Evolutionary conservation across 1,140 invertebrate genomes (phyloP).

Genomic region (Rhopalosiphum maidis): DNA sequence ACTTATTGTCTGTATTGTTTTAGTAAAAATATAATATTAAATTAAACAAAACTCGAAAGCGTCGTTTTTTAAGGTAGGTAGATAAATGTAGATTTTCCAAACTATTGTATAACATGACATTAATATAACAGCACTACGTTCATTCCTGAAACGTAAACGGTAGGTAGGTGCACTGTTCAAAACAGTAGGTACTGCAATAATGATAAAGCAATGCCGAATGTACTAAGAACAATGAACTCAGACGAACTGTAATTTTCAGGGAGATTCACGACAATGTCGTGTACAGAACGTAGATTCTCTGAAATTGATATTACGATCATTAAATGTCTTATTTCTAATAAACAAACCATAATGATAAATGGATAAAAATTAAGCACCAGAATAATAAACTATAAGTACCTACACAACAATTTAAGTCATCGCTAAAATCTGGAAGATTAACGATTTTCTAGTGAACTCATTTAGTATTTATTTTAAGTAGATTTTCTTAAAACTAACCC

Average conservation of each 20-base stretch:
- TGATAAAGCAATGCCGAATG: conserved; percentile 16
- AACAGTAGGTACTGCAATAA: not conserved
- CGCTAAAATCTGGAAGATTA: not conserved
- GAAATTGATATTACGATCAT: not conserved
- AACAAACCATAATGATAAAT: not conserved
- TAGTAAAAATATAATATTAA: not conserved
- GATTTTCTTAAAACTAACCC: not conserved
- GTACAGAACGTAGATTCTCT: not conserved
- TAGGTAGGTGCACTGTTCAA: not conserved
- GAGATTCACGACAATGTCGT: not conserved
- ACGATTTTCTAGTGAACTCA: not conserved
- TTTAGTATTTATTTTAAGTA: conserved; percentile 29
- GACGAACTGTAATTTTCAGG: not conserved
- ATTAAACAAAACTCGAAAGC: not conserved
- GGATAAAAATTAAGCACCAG: not conserved
- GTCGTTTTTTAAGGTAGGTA: not conserved
- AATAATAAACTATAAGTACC: not conserved
- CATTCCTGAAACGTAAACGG: not conserved
- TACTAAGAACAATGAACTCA: not conserved
- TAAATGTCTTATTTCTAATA: conserved; percentile 4
- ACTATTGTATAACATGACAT: not conserved
- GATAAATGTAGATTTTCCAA: not conserved
- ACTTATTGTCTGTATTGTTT: not conserved
- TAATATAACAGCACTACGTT: not conserved
- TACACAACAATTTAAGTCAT: not conserved